Conservation (phyloP, 2,113 vertebrate species). For the Sigmodon hispidus region DNA sequence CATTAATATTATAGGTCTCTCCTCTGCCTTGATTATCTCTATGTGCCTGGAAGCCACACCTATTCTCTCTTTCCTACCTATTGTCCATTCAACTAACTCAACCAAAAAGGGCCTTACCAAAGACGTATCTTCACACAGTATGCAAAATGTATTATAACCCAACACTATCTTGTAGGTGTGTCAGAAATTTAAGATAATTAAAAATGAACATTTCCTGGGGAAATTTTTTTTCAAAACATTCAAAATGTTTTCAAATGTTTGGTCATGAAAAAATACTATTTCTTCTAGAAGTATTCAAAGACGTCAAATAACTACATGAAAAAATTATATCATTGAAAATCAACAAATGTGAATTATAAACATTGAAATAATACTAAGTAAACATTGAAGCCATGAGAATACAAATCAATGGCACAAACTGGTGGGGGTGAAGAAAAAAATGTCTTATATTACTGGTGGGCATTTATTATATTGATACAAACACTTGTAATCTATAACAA, state of each 20-base stretch:
- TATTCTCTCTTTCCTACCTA: too few species aligned
- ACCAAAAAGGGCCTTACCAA: too few species aligned
- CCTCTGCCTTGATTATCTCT: too few species aligned
- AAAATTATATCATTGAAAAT: background rate
- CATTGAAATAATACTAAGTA: background rate
- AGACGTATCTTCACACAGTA: too few species aligned
- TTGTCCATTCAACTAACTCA: too few species aligned
- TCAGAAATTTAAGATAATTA: background rate
- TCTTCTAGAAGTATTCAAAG: background rate
- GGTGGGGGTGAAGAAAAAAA: background rate
- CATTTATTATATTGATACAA: background rate
- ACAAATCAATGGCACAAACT: background rate
- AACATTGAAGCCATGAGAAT: background rate
- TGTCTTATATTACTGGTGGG: background rate
- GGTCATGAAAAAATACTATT: too few species aligned
- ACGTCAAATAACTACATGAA: background rate
- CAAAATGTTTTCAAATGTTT: too few species aligned
- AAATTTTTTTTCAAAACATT: background rate
- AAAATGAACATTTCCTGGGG: background rate
- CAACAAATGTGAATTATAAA: background rate
- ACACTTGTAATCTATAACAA: background rate
- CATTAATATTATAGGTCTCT: too few species aligned
- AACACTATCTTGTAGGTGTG: too few species aligned
- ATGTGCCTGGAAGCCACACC: too few species aligned
- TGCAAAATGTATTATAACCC: too few species aligned